Conservation (phyloP, 2,888 invertebrate species). For the Diplazon laetatorius region DNA sequence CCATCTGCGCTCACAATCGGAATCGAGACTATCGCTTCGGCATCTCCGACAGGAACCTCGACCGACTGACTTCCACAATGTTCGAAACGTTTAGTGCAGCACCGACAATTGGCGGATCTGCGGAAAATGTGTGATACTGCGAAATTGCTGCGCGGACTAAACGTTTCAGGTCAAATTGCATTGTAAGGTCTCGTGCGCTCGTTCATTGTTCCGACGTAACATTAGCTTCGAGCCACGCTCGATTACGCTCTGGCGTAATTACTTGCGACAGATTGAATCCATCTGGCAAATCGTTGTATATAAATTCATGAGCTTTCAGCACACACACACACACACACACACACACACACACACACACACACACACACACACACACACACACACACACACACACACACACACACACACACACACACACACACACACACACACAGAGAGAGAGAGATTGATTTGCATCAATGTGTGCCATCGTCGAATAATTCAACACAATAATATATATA, state of each 20-base stretch:
- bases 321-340: too few relatives aligned
- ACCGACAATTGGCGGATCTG: conserved; percentile 17
- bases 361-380: too few relatives aligned
- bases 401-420: too few relatives aligned
- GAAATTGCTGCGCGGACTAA: conserved; percentile 48
- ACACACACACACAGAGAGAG: too few relatives aligned
- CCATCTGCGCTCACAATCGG: too few relatives aligned
- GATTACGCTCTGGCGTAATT: conserved; percentile 51
- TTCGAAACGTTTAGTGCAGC: conserved; percentile 12
- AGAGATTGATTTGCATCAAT: too few relatives aligned
- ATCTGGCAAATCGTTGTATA: conserved; percentile 9
- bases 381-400: too few relatives aligned
- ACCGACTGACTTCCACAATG: not conserved
- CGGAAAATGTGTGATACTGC: conserved; percentile 27
- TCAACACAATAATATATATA: too few relatives aligned
- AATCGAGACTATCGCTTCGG: not conserved
- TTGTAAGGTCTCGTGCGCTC: conserved; percentile 3
- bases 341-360: too few relatives aligned
- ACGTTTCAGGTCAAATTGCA: not conserved
- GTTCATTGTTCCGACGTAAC: conserved; percentile 22
- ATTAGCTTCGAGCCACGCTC: conserved; percentile 35
- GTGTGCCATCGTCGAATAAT: too few relatives aligned
- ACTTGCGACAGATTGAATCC: conserved; percentile 46
- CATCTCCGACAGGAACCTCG: not conserved
- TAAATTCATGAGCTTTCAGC: too few relatives aligned